phyloP scores from a whole-genome alignment of 2,888 invertebrate genomes.

The Hybos culiciformis region DNA sequence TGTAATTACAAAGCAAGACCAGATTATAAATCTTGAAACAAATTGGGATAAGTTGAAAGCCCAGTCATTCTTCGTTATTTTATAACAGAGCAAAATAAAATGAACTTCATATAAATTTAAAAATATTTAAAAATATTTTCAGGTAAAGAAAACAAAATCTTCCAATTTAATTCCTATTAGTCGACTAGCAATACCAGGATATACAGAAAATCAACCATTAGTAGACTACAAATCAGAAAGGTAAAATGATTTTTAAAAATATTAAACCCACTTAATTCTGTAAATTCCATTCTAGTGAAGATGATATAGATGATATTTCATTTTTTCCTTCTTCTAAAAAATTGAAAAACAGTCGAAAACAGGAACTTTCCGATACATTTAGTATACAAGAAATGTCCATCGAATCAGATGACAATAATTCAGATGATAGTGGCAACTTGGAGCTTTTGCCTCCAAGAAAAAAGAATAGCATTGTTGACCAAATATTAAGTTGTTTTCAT shows the following conservation, averaged over 20 bases:
- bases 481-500: slow-evolving; percentile 18
- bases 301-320: slow-evolving; percentile 33
- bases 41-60: no score
- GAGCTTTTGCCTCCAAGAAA: slow-evolving; percentile 29
- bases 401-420: slow-evolving; percentile 33
- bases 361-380: slow-evolving; percentile 34
- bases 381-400: slow-evolving; percentile 37
- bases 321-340: slow-evolving; percentile 29
- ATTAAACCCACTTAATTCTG: background rate
- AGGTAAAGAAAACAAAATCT: slow-evolving; percentile 30
- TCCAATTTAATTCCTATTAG: slow-evolving; percentile 33
- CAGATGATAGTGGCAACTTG: slow-evolving; percentile 32
- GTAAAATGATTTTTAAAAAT: slow-evolving; percentile 12
- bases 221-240: slow-evolving; percentile 36
- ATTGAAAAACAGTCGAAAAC: slow-evolving; percentile 22
- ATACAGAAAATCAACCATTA: slow-evolving; percentile 30
- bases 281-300: slow-evolving; percentile 15
- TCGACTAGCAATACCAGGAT: slow-evolving; percentile 32
- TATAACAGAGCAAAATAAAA: no score
- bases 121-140: slow-evolving; percentile 5
- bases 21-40: no score
- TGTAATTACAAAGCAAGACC: no score
- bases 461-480: slow-evolving; percentile 23
- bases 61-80: no score
- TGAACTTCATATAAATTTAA: slow-evolving; percentile 1